phyloP scores from a whole-genome alignment of 1,140 invertebrate species.

The Nephila pilipes region DNA sequence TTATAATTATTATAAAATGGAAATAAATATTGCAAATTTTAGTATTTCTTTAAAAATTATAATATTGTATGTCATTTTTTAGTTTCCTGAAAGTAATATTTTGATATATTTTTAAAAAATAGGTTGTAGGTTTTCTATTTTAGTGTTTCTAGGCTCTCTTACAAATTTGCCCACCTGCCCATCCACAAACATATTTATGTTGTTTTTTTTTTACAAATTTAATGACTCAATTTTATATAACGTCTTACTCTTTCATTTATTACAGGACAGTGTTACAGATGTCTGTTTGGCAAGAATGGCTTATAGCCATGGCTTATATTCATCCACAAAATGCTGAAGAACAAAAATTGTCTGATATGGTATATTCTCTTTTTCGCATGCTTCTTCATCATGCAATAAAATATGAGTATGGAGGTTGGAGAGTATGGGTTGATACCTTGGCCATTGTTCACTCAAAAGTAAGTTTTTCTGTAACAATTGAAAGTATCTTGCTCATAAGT shows the following conservation, averaged over 20 bases:
- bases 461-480: conserved; percentile 77
- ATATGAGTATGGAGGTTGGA: conserved; percentile 99
- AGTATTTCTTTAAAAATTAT: no score
- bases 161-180: no score
- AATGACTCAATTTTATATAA: neutral
- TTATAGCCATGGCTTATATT: conserved; percentile 99
- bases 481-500: no score
- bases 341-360: conserved; percentile 98
- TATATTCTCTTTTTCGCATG: conserved; percentile 98
- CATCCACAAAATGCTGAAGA: conserved; percentile 97
- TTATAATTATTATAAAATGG: no score
- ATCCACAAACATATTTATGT: no score
- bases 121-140: no score
- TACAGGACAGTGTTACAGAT: conserved; percentile 96
- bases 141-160: no score
- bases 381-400: conserved; percentile 99
- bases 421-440: conserved; percentile 99
- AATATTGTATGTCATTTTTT: no score
- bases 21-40: no score
- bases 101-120: no score
- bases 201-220: no score
- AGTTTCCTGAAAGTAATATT: no score
- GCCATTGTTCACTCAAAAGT: conserved; percentile 99
- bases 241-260: neutral
- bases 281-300: conserved; percentile 99